These are phyloP conservation scores for Coregonus clupeaformis DNA, from an alignment of 2,113 vertebrate species.

Conservation along the genomic window DNA sequence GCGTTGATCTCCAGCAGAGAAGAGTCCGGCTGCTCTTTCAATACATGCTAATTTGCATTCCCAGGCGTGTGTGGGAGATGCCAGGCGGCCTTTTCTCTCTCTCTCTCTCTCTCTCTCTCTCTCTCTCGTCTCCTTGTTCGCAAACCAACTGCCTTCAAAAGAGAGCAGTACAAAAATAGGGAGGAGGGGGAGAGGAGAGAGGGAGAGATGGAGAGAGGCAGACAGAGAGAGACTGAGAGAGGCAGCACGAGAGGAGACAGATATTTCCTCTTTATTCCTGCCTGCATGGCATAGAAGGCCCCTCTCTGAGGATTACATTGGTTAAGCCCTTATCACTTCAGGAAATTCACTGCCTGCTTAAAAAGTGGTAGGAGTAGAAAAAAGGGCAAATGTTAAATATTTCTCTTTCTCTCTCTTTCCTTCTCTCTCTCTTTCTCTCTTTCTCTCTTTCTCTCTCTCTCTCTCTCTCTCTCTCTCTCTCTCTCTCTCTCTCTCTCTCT, in stretches of 20 bases:
- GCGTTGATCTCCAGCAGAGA: conserved; percentile 66
- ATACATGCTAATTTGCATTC: conserved; percentile 63
- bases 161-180: too few species aligned
- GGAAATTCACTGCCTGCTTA: conserved; percentile 78
- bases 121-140: conserved; percentile 22
- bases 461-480: too few species aligned
- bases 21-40: conserved; percentile 64
- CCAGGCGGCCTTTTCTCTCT: conserved; percentile 37
- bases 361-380: conserved; percentile 72
- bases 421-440: conserved; percentile 11
- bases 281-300: conserved; percentile 66
- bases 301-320: conserved; percentile 76
- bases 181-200: background rate
- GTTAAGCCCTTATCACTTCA: conserved; percentile 79
- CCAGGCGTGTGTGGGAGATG: conserved; percentile 54
- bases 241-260: conserved; percentile 12
- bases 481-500: too few species aligned
- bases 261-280: conserved; percentile 74
- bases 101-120: conserved; percentile 13
- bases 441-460: too few species aligned
- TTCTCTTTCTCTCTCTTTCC: conserved; percentile 21
- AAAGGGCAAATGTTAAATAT: conserved; percentile 73
- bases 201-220: conserved; percentile 31
- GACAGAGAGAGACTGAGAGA: conserved; percentile 24
- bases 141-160: too few species aligned